Evolutionary conservation across 2,113 vertebrate species (phyloP).

Genomic region (Epinephelus cyanopodus): DNA sequence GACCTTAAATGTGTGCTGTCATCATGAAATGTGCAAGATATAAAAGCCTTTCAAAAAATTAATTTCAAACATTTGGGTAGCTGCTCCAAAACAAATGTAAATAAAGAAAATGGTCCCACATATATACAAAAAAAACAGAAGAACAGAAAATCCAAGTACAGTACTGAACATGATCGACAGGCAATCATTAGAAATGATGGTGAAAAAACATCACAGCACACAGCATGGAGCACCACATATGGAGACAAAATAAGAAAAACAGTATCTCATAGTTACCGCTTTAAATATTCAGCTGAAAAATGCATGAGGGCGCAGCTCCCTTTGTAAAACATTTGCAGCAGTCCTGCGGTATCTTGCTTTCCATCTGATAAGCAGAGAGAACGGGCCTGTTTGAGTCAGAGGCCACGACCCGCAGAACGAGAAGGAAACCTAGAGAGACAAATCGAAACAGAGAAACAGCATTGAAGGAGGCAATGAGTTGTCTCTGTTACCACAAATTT

Average conservation of each 20-base stretch:
- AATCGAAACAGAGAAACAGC: constrained; percentile 9
- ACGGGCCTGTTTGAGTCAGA: constrained; percentile 28
- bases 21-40: constrained; percentile 1
- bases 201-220: neutral
- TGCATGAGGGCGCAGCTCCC: constrained; percentile 41
- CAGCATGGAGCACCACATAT: constrained; percentile 19
- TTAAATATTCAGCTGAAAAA: constrained; percentile 55
- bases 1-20: neutral
- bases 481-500: constrained; percentile 32
- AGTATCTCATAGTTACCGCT: constrained; percentile 1
- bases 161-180: constrained; percentile 11
- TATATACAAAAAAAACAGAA: neutral
- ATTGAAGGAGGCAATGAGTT: constrained; percentile 26
- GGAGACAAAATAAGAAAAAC: constrained; percentile 22
- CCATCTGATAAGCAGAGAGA: constrained; percentile 39
- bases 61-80: neutral
- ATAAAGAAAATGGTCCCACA: neutral
- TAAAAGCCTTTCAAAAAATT: neutral
- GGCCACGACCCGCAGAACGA: constrained; percentile 29
- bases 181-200: neutral
- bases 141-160: neutral
- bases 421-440: constrained; percentile 23
- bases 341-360: constrained; percentile 29
- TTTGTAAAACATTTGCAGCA: constrained; percentile 58
- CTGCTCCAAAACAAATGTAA: neutral